Percentiles rank a stretch among this genome's conserved stretches.
phyloP scores from a whole-genome alignment of 2,113 vertebrate genomes.

The Petrocephalus zakoni region DNA sequence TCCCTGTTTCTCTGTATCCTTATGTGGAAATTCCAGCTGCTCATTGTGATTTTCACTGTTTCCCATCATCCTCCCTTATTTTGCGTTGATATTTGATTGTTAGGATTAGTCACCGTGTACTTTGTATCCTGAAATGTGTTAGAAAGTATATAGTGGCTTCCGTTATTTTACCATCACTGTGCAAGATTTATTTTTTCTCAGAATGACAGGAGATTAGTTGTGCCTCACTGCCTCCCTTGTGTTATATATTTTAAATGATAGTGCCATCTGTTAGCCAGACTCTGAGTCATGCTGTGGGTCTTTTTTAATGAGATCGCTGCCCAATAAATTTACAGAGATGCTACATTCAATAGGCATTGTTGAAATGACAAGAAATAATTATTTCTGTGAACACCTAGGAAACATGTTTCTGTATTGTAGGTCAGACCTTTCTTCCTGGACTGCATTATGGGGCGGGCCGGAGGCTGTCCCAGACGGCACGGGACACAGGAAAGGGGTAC shows the following conservation, averaged over 20 bases:
- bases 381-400: neutral
- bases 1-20: too few relatives aligned
- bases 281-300: neutral
- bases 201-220: constrained; percentile 13
- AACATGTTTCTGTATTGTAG: neutral
- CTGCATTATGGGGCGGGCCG: too few relatives aligned
- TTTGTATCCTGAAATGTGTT: neutral
- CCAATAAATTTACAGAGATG: neutral
- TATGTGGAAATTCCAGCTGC: too few relatives aligned
- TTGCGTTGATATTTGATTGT: neutral
- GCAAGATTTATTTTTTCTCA: neutral
- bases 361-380: neutral
- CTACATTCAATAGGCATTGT: neutral
- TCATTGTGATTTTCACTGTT: neutral
- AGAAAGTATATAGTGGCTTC: neutral
- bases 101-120: neutral
- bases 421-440: too few relatives aligned
- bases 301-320: neutral
- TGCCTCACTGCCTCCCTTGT: neutral
- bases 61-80: neutral
- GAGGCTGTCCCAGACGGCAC: too few relatives aligned
- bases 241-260: neutral
- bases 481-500: too few relatives aligned
- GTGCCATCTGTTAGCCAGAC: neutral
- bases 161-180: neutral